Evolutionary conservation across 1,140 invertebrate species (phyloP).

Genomic region (Popillia japonica): DNA sequence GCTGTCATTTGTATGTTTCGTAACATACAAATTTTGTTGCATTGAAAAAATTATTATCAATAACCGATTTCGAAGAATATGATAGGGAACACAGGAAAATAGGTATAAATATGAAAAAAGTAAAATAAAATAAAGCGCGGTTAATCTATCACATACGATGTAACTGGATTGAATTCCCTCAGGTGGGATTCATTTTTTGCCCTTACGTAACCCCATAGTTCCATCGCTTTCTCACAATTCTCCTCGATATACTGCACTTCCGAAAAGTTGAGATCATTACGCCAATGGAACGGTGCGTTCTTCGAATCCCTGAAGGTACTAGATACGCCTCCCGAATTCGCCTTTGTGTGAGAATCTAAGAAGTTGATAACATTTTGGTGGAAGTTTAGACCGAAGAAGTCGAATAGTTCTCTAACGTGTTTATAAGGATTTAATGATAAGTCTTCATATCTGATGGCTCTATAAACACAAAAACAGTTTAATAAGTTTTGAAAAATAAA

Average conservation of each 20-base stretch:
- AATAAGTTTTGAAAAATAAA: no score
- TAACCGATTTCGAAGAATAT: not conserved
- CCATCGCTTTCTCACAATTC: constrained; percentile 77
- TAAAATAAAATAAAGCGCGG: not conserved
- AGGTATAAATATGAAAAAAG: not conserved
- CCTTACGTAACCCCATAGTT: constrained; percentile 78
- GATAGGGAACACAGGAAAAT: not conserved
- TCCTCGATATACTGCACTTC: constrained; percentile 73
- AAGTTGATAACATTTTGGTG: constrained; percentile 75
- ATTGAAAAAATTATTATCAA: not conserved
- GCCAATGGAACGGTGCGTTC: constrained; percentile 85
- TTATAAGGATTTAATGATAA: constrained; percentile 78
- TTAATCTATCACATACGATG: constrained; percentile 10
- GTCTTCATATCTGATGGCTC: constrained; percentile 85
- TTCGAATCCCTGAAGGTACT: constrained; percentile 86
- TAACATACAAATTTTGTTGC: not conserved
- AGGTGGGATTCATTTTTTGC: constrained; percentile 65
- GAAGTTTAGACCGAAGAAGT: constrained; percentile 79
- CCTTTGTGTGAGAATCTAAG: constrained; percentile 81
- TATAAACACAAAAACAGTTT: constrained; percentile 56
- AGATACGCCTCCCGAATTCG: constrained; percentile 79
- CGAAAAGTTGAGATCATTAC: constrained; percentile 73
- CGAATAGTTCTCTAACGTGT: constrained; percentile 74
- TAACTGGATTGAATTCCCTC: constrained; percentile 64
- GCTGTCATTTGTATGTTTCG: not conserved